A percentile compares a stretch with the other conserved stretches of the same genome.
Conservation (phyloP, 2,888 invertebrate species). For the Epinotia demarniana region DNA sequence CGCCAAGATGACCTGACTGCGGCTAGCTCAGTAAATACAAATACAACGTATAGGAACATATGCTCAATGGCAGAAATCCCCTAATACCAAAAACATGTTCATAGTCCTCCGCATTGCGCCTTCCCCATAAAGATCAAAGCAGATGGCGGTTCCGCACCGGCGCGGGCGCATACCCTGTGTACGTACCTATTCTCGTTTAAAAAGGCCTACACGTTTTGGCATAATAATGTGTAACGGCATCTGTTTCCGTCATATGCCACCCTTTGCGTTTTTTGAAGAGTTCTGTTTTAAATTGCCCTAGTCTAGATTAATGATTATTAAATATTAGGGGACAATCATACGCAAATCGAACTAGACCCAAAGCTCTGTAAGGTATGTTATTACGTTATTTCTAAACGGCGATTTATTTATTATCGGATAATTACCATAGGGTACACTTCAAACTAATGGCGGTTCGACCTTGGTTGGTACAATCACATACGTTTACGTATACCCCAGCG, state of each 20-base stretch:
- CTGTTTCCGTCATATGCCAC: slow-evolving; percentile 44
- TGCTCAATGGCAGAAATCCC: background rate
- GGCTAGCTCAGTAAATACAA: no score
- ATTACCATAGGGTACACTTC: no score
- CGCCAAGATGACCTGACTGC: no score
- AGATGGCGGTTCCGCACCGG: slow-evolving; percentile 33
- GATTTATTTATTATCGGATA: no score
- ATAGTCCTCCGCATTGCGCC: background rate
- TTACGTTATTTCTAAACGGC: no score
- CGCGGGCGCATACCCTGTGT: slow-evolving; percentile 7
- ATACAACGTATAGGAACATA: no score
- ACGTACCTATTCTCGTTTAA: background rate
- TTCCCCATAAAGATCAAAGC: slow-evolving; percentile 40
- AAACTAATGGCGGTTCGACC: no score
- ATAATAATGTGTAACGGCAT: slow-evolving; percentile 10
- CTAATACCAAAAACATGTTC: background rate
- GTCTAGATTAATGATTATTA: background rate
- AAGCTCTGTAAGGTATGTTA: no score
- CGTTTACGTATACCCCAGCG: no score
- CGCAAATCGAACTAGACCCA: no score
- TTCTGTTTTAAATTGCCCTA: background rate
- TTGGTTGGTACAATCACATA: no score
- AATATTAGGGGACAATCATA: background rate
- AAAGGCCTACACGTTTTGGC: background rate
- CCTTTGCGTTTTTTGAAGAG: slow-evolving; percentile 29